Conservation (phyloP, 2,113 vertebrate genomes). For the Corythaixoides concolor region DNA sequence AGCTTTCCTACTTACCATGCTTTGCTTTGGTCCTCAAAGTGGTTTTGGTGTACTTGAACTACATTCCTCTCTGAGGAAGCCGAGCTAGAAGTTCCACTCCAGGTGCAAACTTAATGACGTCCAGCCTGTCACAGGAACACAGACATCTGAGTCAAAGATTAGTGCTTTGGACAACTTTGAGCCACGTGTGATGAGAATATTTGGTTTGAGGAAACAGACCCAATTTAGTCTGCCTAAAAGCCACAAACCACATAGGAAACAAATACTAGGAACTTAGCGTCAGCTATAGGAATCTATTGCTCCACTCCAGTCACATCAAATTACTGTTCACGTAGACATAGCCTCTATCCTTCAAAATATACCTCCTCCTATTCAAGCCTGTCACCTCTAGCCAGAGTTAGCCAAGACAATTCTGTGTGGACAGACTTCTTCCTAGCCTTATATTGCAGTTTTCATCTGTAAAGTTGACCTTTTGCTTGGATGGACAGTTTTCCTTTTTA, state of each 20-base stretch:
- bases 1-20: not conserved
- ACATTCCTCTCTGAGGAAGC: not conserved
- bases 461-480: conserved; percentile 79
- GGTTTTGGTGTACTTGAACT: not conserved
- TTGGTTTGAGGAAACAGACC: not conserved
- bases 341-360: not conserved
- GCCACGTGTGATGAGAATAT: not conserved
- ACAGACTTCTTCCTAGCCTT: conserved; percentile 37
- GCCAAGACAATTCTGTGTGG: not conserved
- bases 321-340: not conserved
- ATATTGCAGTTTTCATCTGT: conserved; percentile 65
- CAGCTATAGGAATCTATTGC: not conserved
- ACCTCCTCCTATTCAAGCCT: not conserved
- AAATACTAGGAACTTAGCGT: not conserved
- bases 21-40: not conserved
- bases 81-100: not conserved
- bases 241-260: not conserved
- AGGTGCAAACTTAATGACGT: not conserved
- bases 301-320: not conserved
- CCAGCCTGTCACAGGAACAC: not conserved
- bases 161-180: not conserved
- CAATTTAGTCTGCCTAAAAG: not conserved
- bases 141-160: not conserved
- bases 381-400: not conserved
- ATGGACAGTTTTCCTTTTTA: conserved; percentile 74